Evolutionary conservation across 2,888 invertebrate genomes (phyloP), one percentile per base, ranked within the genome.

Genomic region (Phorcus lineatus): DNA sequence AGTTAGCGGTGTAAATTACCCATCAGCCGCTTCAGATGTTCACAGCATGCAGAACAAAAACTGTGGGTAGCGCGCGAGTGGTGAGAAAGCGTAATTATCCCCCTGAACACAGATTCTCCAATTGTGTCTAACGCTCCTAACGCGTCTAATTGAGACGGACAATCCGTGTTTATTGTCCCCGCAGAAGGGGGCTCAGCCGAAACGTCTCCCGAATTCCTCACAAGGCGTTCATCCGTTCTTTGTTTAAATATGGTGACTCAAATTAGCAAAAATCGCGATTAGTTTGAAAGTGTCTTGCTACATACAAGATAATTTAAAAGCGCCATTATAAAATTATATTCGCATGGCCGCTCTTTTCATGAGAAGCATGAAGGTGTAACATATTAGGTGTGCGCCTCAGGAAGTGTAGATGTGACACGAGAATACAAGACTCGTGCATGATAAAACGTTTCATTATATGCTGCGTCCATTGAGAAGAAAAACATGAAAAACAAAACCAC

Each of bases 21-120:
- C 47, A 47, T 47, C 47, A 47, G 7, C 47, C 47, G 4, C 47
- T 47, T 47, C 47, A 47, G 47, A 47, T 47, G 47, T 47, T 47
- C 47, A 47, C 47, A 47, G 47, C 47, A 47, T 13, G 47, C 47
- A 47, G 47, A 47, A 47, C 47, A 47, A 47, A 47, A 47, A 47
- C 47, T 47, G 47, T 47, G 47, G 47, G 47, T 47, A 19, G 4
- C 53, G 53, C 53, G 47, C 47, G 53, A n/a, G 31, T n/a, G n/a
- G 24, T 74, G 40, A 74, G 53, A 74, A 74, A 74, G 74, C 47
- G 67, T 52, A 40, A 53, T 74, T 74, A 74, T 17, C 74, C 17
- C 74, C 74, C 74, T 36, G 22, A 40, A 24, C 53, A 19, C 47
- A 74, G 31, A 36, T 24, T 74, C 24, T 17, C 47, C 36, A 24